Conservation (phyloP, 2,113 vertebrate species). For the Ageneiosus marmoratus region DNA sequence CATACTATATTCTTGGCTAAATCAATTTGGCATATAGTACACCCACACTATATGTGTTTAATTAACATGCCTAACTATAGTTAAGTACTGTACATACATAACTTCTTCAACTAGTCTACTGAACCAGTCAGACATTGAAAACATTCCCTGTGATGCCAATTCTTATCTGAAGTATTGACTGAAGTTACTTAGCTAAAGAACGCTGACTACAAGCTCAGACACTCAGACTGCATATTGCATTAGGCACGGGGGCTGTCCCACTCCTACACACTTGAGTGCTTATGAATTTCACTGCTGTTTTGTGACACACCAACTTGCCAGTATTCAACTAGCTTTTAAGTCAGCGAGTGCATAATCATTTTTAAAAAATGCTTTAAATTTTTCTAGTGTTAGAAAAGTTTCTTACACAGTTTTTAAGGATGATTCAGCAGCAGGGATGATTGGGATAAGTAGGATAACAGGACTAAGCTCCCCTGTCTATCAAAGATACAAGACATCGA, state of each 20-base stretch:
- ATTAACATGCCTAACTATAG: neutral
- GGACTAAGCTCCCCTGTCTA: neutral
- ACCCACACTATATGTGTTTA: neutral
- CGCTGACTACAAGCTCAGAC: conserved; percentile 14
- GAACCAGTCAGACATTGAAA: neutral
- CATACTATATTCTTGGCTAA: neutral
- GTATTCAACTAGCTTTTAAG: neutral
- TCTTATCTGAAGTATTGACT: conserved; percentile 38
- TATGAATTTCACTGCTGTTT: neutral
- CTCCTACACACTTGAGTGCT: neutral
- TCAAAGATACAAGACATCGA: neutral
- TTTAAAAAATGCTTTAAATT: too few species aligned
- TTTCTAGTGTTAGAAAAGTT: neutral
- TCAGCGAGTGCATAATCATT: too few species aligned
- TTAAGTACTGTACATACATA: neutral
- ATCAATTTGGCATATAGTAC: neutral
- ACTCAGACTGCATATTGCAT: conserved; percentile 14
- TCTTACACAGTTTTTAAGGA: neutral
- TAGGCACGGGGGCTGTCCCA: neutral
- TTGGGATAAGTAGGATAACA: neutral
- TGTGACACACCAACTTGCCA: neutral
- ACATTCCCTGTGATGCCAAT: neutral
- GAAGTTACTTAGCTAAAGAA: conserved; percentile 22
- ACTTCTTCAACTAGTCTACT: neutral
- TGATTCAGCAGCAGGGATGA: neutral